These are phyloP conservation scores for Vireo altiloquus DNA, from an alignment of 2,113 vertebrate genomes.

Conservation along the genomic window DNA sequence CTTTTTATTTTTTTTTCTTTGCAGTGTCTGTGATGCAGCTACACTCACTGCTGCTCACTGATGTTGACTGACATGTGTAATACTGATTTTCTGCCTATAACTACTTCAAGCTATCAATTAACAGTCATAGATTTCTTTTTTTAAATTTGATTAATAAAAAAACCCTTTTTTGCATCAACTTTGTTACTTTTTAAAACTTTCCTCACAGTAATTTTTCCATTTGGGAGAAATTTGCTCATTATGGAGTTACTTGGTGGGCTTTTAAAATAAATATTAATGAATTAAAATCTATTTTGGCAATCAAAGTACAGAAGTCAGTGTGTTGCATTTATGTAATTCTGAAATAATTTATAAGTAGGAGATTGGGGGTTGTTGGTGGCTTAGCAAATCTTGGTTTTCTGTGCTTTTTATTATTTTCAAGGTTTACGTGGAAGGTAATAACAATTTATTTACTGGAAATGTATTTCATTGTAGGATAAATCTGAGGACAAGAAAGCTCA, in stretches of 20 bases:
- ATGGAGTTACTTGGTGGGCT: neutral
- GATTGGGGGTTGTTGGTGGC: neutral
- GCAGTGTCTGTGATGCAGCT: neutral
- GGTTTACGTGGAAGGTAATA: neutral
- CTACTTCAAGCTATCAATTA: neutral
- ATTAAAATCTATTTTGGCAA: neutral
- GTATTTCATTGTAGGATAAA: slow-evolving; percentile 65
- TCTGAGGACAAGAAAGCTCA: slow-evolving; percentile 76
- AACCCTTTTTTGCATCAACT: neutral
- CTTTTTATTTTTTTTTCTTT: neutral
- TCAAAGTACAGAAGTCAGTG: neutral
- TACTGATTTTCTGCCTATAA: neutral
- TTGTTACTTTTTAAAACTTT: neutral
- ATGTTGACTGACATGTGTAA: neutral
- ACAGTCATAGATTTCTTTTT: neutral
- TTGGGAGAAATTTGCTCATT: neutral
- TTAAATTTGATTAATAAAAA: neutral
- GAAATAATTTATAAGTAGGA: neutral
- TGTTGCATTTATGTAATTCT: neutral
- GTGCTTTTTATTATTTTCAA: neutral
- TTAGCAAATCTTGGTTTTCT: neutral
- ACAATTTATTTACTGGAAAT: neutral
- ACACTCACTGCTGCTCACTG: neutral
- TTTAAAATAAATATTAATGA: neutral
- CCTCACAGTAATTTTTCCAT: neutral